A percentile compares a stretch with the other conserved stretches of the same genome.
Conservation (phyloP, 2,888 invertebrate species). For the Carcina quercana region DNA sequence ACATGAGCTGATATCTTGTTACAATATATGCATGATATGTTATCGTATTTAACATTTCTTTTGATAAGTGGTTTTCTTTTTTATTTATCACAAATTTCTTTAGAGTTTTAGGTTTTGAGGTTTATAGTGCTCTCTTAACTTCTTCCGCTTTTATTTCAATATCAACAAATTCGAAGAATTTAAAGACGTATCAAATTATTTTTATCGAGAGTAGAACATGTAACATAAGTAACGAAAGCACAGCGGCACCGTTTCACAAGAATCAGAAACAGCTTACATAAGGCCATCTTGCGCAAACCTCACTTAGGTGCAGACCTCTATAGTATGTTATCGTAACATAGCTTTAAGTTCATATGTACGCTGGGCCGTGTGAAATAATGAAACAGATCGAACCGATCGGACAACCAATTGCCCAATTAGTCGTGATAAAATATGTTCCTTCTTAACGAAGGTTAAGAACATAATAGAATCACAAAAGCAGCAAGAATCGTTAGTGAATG, state of each 20-base stretch:
- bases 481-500: slow-evolving; percentile 15
- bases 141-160: too few species aligned
- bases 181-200: too few species aligned
- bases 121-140: too few species aligned
- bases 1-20: background rate
- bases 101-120: too few species aligned
- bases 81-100: too few species aligned
- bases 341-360: slow-evolving; percentile 59
- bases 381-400: slow-evolving; percentile 34
- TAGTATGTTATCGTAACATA: slow-evolving; percentile 48
- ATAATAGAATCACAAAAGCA: slow-evolving; percentile 11
- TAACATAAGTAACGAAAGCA: slow-evolving; percentile 51
- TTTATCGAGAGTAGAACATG: slow-evolving; percentile 39
- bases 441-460: slow-evolving; percentile 2
- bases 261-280: slow-evolving; percentile 63
- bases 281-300: slow-evolving; percentile 58
- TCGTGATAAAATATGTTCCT: slow-evolving; percentile 4
- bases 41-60: too few species aligned
- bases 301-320: slow-evolving; percentile 50
- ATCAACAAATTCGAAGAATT: too few species aligned
- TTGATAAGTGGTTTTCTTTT: too few species aligned
- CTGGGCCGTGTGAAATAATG: slow-evolving; percentile 43
- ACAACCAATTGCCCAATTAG: slow-evolving; percentile 26
- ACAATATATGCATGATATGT: slow-evolving; percentile 6
- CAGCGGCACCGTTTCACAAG: slow-evolving; percentile 54